phyloP scores from a whole-genome alignment of 2,888 invertebrate genomes.

The Leptopilina syphax region DNA sequence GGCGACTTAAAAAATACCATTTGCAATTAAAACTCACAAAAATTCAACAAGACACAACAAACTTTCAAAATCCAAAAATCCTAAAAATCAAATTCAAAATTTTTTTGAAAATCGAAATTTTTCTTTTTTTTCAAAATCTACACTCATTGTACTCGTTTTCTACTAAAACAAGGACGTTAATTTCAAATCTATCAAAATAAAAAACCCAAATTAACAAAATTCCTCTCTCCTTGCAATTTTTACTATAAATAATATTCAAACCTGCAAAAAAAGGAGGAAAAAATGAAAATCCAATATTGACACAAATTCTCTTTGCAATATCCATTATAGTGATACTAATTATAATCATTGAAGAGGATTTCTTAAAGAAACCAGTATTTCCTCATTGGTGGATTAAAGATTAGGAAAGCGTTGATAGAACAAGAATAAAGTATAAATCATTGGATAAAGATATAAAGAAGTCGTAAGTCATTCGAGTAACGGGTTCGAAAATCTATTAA shows the following conservation, averaged over 20 bases:
- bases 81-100: neutral
- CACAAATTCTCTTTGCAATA: slow-evolving; percentile 22
- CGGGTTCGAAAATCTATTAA: slow-evolving; percentile 35
- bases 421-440: slow-evolving; percentile 37
- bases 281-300: slow-evolving; percentile 10
- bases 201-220: too few relatives aligned
- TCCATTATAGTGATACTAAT: neutral
- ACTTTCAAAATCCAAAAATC: neutral
- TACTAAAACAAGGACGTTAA: too few relatives aligned
- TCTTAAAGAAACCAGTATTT: slow-evolving; percentile 36
- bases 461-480: slow-evolving; percentile 38
- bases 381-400: slow-evolving; percentile 29
- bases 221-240: too few relatives aligned
- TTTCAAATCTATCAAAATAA: too few relatives aligned
- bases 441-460: slow-evolving; percentile 33
- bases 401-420: slow-evolving; percentile 33
- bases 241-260: too few relatives aligned
- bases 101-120: too few relatives aligned
- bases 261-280: neutral
- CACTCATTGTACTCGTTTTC: too few relatives aligned
- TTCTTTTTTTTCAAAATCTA: too few relatives aligned
- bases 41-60: too few relatives aligned
- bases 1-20: too few relatives aligned
- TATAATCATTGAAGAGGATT: neutral
- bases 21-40: too few relatives aligned